Conservation (phyloP, 2,888 invertebrate species). For the Brenthis hecate region DNA sequence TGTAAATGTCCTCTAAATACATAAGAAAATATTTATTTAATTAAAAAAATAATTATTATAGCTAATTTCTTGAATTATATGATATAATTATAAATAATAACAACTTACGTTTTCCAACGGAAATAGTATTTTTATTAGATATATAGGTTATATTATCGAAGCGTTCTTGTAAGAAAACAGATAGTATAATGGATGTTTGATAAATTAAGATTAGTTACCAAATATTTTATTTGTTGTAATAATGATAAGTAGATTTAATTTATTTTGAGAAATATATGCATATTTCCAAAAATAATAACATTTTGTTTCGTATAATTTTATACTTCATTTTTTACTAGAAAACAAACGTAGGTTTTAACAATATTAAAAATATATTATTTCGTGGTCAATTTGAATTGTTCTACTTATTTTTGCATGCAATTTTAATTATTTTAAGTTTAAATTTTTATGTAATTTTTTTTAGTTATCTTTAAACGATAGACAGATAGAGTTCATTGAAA, state of each 20-base stretch:
- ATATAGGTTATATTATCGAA: conserved; percentile 26
- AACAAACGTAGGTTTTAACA: too few species aligned
- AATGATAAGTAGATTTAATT: too few species aligned
- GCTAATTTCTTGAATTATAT: not conserved
- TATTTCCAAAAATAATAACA: too few species aligned
- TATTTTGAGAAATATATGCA: too few species aligned
- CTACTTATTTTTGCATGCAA: too few species aligned
- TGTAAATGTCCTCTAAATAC: conserved; percentile 5
- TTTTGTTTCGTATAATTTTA: too few species aligned
- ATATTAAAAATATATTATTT: too few species aligned
- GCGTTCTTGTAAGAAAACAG: conserved; percentile 29
- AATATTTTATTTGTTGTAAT: too few species aligned
- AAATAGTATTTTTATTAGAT: conserved; percentile 37
- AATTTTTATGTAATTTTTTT: not conserved
- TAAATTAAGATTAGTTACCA: not conserved
- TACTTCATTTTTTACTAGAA: too few species aligned
- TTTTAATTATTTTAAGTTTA: not conserved
- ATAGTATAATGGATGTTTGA: not conserved
- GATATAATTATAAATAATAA: conserved; percentile 24
- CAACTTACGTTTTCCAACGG: conserved; percentile 35
- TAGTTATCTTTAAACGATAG: conserved; percentile 8
- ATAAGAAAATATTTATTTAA: conserved; percentile 1
- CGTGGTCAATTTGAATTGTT: too few species aligned
- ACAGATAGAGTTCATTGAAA: not conserved
- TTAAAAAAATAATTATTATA: not conserved